Evolutionary conservation across 2,888 invertebrate species (phyloP).

Genomic region (Epinotia brunnichana): DNA sequence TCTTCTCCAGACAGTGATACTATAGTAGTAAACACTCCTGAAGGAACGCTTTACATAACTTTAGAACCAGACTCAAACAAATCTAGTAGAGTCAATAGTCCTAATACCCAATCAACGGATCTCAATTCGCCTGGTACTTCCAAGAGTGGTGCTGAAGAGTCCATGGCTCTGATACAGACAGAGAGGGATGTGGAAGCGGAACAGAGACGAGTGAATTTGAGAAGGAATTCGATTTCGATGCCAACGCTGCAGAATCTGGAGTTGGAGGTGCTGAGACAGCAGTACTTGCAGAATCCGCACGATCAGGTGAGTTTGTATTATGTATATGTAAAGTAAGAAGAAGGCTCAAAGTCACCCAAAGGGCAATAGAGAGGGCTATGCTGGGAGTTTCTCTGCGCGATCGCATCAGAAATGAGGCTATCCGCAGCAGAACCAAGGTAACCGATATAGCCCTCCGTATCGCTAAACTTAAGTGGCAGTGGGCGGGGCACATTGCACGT

Average conservation of each 20-base stretch:
- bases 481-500: too few relatives aligned
- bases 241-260: conserved; percentile 88
- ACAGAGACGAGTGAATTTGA: conserved; percentile 67
- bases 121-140: conserved; percentile 62
- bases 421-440: too few relatives aligned
- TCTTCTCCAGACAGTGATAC: conserved; percentile 73
- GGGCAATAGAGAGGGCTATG: too few relatives aligned
- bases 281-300: conserved; percentile 65
- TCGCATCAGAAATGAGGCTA: too few relatives aligned
- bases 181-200: conserved; percentile 61
- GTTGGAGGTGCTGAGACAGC: conserved; percentile 81
- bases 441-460: too few relatives aligned
- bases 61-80: conserved; percentile 69
- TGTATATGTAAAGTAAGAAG: neutral
- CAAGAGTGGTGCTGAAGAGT: conserved; percentile 63
- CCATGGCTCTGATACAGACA: conserved; percentile 62
- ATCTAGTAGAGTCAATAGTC: conserved; percentile 56
- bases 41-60: conserved; percentile 77
- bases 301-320: conserved; percentile 65
- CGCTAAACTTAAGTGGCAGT: too few relatives aligned
- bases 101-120: conserved; percentile 60
- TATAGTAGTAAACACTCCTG: conserved; percentile 77
- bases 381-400: too few relatives aligned
- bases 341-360: too few relatives aligned
- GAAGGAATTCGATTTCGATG: conserved; percentile 89